Evolutionary conservation across 2,113 vertebrate species (phyloP).

Genomic region (Zeus faber): DNA sequence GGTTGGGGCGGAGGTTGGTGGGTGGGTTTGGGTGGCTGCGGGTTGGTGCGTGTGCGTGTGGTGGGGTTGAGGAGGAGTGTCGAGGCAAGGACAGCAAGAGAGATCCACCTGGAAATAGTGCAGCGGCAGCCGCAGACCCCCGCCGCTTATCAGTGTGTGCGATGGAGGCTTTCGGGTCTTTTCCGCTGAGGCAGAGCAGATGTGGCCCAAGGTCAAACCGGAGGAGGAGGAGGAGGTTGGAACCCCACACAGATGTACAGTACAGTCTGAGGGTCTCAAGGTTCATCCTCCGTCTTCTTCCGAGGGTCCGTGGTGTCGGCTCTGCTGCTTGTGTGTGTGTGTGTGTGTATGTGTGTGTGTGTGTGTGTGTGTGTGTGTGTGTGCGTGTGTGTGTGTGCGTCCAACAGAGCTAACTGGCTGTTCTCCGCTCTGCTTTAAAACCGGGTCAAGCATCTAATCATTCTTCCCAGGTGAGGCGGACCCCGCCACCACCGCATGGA

Average conservation of each 20-base stretch:
- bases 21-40: neutral
- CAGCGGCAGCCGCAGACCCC: constrained; percentile 34
- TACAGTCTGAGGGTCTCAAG: constrained; percentile 13
- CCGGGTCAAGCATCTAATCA: too few relatives aligned
- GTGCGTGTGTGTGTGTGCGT: neutral
- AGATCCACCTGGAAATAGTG: constrained; percentile 45
- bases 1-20: constrained; percentile 20
- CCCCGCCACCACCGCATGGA: too few relatives aligned
- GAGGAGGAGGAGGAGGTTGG: constrained; percentile 49
- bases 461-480: too few relatives aligned
- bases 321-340: constrained; percentile 1
- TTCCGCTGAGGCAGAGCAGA: constrained; percentile 71
- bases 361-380: neutral
- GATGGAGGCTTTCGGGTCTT: constrained; percentile 52
- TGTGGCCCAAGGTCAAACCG: constrained; percentile 49
- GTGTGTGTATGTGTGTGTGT: neutral
- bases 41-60: neutral
- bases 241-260: constrained; percentile 54
- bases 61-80: neutral
- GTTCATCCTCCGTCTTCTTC: constrained; percentile 18
- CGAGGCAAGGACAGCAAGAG: constrained; percentile 9
- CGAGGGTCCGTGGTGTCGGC: neutral
- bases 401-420: too few relatives aligned
- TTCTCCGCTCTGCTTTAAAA: too few relatives aligned
- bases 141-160: constrained; percentile 55